Conservation (phyloP, 2,113 vertebrate genomes). For the Alligator sinensis region DNA sequence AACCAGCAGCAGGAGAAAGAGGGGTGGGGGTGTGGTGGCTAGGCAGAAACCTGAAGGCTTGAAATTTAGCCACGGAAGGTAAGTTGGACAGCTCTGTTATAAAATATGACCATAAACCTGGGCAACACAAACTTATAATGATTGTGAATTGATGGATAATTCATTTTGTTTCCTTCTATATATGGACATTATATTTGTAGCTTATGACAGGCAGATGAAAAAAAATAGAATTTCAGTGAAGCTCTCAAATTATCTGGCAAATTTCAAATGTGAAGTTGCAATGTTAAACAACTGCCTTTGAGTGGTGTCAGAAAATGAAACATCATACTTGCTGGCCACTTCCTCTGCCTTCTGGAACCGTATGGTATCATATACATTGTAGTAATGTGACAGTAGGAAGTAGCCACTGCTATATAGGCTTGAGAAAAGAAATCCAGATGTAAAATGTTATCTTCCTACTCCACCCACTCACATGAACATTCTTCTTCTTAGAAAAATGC, state of each 20-base stretch:
- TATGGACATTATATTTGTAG: background rate
- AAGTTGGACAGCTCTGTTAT: background rate
- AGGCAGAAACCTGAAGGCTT: too few relatives aligned
- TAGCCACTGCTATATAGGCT: background rate
- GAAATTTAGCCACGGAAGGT: too few relatives aligned
- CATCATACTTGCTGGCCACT: background rate
- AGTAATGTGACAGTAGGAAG: background rate
- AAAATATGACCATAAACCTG: background rate
- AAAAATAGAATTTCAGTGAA: background rate
- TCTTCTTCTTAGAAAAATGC: background rate
- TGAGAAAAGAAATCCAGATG: background rate
- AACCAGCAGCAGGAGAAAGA: too few relatives aligned
- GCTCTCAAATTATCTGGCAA: background rate
- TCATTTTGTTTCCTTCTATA: background rate
- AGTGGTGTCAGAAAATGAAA: background rate
- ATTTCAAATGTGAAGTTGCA: background rate
- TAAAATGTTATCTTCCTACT: background rate
- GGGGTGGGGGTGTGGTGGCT: too few relatives aligned
- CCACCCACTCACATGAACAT: background rate
- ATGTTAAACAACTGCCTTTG: background rate
- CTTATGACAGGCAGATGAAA: background rate
- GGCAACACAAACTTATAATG: background rate
- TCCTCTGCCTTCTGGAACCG: background rate
- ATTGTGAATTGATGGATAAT: background rate
- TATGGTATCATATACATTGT: background rate